Percentiles rank a stretch among this genome's conserved stretches.
Conservation (phyloP, 2,888 invertebrate genomes). For the Metalampra italica region DNA sequence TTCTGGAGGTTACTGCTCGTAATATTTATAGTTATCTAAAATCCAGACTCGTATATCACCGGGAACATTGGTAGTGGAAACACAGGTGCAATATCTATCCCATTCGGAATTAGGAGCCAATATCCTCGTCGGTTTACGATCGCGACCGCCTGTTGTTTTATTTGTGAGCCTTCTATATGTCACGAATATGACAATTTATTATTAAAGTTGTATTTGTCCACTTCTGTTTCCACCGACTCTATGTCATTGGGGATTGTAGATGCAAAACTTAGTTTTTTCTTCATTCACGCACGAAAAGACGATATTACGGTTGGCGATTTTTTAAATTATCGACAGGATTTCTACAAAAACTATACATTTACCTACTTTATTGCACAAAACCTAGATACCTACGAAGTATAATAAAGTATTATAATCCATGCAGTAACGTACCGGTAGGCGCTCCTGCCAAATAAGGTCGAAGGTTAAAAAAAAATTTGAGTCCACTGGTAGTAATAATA, state of each 20-base stretch:
- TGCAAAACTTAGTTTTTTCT: too few relatives aligned
- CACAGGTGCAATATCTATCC: constrained; percentile 60
- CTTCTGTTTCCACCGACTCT: not conserved
- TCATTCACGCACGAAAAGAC: too few relatives aligned
- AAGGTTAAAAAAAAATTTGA: too few relatives aligned
- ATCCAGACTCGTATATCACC: constrained; percentile 45
- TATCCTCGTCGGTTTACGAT: constrained; percentile 53
- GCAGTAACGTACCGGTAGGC: too few relatives aligned
- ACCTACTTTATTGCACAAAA: too few relatives aligned
- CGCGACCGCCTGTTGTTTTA: constrained; percentile 24
- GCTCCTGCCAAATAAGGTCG: too few relatives aligned
- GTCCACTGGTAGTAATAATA: too few relatives aligned
- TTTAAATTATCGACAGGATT: too few relatives aligned
- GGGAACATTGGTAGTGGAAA: constrained; percentile 28
- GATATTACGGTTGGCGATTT: too few relatives aligned
- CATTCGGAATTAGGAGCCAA: constrained; percentile 64
- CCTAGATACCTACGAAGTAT: too few relatives aligned
- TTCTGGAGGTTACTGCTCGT: not conserved
- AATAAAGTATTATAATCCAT: too few relatives aligned
- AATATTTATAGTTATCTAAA: constrained; percentile 31
- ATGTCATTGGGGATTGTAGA: not conserved
- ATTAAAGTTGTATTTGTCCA: not conserved
- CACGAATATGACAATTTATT: not conserved
- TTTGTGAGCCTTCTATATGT: constrained; percentile 6
- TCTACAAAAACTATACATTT: too few relatives aligned